These are phyloP conservation scores for Lasius fuliginosus DNA, from an alignment of 2,888 invertebrate genomes.

Conservation along the genomic window DNA sequence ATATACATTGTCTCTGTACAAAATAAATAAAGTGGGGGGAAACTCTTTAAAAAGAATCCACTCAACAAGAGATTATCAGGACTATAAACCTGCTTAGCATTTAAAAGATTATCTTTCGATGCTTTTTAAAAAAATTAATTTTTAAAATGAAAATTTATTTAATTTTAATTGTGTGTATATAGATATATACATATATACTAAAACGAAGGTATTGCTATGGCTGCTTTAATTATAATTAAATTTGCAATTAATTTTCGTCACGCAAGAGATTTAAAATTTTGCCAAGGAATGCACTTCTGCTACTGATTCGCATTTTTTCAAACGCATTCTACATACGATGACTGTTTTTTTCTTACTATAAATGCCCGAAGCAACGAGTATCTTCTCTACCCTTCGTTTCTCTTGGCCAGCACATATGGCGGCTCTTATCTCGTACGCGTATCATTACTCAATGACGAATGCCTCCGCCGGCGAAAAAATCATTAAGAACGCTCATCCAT, in stretches of 20 bases:
- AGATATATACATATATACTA: too few relatives aligned
- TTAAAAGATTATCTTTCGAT: neutral
- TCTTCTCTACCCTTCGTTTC: slow-evolving; percentile 24
- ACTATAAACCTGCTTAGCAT: neutral
- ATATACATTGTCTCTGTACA: neutral
- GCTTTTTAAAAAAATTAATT: neutral
- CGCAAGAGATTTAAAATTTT: slow-evolving; percentile 19
- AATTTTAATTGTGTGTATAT: neutral
- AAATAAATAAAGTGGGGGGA: neutral
- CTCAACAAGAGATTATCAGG: neutral
- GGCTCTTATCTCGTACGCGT: slow-evolving; percentile 78
- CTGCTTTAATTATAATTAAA: neutral
- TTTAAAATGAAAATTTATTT: neutral
- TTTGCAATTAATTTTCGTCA: neutral
- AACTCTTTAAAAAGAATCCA: neutral
- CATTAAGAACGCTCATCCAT: slow-evolving; percentile 81
- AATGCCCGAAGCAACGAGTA: slow-evolving; percentile 71
- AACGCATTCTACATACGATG: slow-evolving; percentile 45
- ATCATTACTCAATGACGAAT: slow-evolving; percentile 82
- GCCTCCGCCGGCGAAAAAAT: slow-evolving; percentile 78
- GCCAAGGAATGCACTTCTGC: neutral
- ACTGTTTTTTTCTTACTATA: slow-evolving; percentile 54
- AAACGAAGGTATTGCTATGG: too few relatives aligned
- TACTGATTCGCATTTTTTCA: slow-evolving; percentile 31
- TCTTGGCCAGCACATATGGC: slow-evolving; percentile 53